phyloP scores from a whole-genome alignment of 2,888 invertebrate species.

The Amphiduros pacificus region DNA sequence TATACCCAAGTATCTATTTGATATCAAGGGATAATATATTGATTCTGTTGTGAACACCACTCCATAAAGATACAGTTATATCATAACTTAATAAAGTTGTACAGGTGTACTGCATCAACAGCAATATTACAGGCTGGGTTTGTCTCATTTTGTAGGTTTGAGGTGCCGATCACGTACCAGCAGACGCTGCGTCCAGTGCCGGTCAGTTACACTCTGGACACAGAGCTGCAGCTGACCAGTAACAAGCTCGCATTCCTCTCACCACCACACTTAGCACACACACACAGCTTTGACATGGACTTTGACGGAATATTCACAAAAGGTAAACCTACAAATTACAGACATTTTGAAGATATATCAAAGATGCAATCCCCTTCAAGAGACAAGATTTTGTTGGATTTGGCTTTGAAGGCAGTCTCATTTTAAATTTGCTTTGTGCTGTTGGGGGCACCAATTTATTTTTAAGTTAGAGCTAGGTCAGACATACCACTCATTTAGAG shows the following conservation, averaged over 20 bases:
- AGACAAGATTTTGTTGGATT: no score
- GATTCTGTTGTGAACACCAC: no score
- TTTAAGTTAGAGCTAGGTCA: background rate
- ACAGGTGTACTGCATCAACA: no score
- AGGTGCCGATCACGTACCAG: constrained; percentile 58
- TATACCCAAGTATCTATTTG: background rate
- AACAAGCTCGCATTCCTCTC: constrained; percentile 50
- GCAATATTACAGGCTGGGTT: no score
- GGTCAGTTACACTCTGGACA: constrained; percentile 58
- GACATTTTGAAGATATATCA: no score
- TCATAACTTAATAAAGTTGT: no score
- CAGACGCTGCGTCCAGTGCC: constrained; percentile 59
- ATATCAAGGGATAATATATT: no score
- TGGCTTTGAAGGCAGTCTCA: no score
- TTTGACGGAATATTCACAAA: constrained; percentile 48
- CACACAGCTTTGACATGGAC: constrained; percentile 45
- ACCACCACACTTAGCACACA: constrained; percentile 38
- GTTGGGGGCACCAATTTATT: no score
- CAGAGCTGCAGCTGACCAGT: constrained; percentile 58
- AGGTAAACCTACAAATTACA: constrained; percentile 42
- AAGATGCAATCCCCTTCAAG: no score
- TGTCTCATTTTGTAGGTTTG: constrained; percentile 43
- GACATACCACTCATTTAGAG: background rate
- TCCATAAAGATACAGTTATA: no score
- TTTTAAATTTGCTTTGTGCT: no score